Evolutionary conservation across 1,140 invertebrate genomes (phyloP).

Genomic region (Nasonia giraulti): DNA sequence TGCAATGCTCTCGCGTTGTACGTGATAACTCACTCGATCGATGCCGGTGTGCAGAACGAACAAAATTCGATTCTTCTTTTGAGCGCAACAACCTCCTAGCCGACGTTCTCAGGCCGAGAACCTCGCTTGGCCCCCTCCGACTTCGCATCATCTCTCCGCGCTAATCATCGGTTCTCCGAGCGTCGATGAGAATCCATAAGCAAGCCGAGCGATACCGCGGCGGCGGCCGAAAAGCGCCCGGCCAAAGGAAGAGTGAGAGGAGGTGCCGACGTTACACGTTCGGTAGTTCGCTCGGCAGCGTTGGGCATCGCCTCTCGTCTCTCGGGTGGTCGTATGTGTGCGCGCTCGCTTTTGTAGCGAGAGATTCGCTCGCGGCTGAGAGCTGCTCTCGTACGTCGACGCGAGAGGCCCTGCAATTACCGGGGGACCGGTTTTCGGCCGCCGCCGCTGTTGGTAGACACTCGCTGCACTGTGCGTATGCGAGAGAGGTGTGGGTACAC

Average conservation of each 20-base stretch:
- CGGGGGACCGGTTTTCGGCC: slow-evolving; percentile 45
- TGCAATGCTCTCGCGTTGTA: too few species aligned
- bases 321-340: slow-evolving; percentile 35
- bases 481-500: too few species aligned
- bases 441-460: not conserved
- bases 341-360: not conserved
- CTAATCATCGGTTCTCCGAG: slow-evolving; percentile 38
- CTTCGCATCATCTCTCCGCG: not conserved
- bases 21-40: too few species aligned
- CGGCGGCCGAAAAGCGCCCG: slow-evolving; percentile 1
- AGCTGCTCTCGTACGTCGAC: slow-evolving; percentile 2
- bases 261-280: slow-evolving; percentile 41
- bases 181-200: slow-evolving; percentile 38
- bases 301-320: not conserved
- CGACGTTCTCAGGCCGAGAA: not conserved
- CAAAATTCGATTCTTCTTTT: too few species aligned
- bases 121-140: not conserved
- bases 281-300: slow-evolving; percentile 34
- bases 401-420: slow-evolving; percentile 33
- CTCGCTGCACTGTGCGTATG: not conserved
- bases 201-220: slow-evolving; percentile 29
- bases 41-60: not conserved
- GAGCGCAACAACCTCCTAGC: not conserved
- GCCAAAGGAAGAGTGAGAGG: not conserved
- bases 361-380: not conserved